Evolutionary conservation across 2,888 invertebrate genomes (phyloP).

Genomic region (Noctuana brunneofusca): DNA sequence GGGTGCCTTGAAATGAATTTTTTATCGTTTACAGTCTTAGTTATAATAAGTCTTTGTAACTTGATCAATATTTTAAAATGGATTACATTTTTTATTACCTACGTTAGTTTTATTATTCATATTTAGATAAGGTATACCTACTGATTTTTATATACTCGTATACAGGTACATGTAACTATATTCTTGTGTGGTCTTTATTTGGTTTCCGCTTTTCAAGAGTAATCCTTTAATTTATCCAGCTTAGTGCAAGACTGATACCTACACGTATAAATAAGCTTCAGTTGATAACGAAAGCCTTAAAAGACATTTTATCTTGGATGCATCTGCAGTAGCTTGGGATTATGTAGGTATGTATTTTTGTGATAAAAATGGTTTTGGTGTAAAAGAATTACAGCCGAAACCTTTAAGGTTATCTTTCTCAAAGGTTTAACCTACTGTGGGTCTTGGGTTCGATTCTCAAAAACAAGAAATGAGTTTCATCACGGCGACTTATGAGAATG

Average conservation of each 20-base stretch:
- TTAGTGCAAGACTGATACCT: conserved; percentile 16
- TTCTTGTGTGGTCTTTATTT: conserved; percentile 24
- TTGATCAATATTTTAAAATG: background rate
- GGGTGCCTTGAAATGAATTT: conserved; percentile 2
- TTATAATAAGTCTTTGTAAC: background rate
- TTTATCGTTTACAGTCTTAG: background rate
- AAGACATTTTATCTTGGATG: conserved; percentile 25
- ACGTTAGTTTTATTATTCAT: too few species aligned
- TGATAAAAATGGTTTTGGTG: background rate
- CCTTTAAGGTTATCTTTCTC: background rate
- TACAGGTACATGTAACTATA: background rate
- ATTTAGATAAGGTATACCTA: too few species aligned
- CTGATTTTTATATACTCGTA: too few species aligned
- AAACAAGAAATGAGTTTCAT: too few species aligned
- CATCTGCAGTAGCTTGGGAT: conserved; percentile 17
- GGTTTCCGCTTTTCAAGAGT: conserved; percentile 4
- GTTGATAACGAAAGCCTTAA: conserved; percentile 25
- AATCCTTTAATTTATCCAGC: conserved; percentile 30
- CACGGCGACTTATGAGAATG: too few species aligned
- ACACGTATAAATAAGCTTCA: conserved; percentile 21
- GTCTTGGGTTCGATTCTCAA: too few species aligned
- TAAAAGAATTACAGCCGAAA: background rate
- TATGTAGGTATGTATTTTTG: background rate
- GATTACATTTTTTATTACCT: too few species aligned
- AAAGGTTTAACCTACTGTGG: background rate